These are phyloP conservation scores for Dicranocentrus wangi DNA, from an alignment of 2,888 invertebrate genomes.

Conservation along the genomic window DNA sequence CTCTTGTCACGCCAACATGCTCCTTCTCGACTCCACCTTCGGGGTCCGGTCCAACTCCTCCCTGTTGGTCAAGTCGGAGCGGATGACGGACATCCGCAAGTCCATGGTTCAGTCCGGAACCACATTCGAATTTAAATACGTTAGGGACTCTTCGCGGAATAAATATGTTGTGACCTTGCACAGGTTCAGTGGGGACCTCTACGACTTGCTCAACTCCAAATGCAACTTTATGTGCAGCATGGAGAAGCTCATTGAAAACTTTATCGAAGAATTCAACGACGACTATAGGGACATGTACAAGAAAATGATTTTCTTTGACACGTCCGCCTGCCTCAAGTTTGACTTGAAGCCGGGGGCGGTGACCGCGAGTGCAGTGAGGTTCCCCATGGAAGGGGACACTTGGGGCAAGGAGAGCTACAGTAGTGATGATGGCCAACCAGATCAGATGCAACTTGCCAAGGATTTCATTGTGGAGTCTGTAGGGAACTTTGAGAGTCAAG, in stretches of 20 bases:
- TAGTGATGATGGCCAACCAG: no score
- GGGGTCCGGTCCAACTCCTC: neutral
- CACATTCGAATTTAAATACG: neutral
- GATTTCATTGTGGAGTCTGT: neutral
- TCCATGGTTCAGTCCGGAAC: neutral
- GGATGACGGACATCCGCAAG: neutral
- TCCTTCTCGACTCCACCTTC: neutral
- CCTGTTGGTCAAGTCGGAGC: neutral
- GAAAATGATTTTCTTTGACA: constrained; percentile 13
- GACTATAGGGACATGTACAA: neutral
- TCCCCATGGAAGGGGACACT: no score
- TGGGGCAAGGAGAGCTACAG: no score
- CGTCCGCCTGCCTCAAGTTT: neutral
- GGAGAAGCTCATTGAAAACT: neutral
- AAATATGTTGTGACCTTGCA: neutral
- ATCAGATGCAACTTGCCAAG: neutral
- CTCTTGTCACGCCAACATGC: neutral
- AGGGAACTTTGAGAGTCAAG: neutral
- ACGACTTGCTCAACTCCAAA: no score
- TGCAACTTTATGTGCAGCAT: no score
- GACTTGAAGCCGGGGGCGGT: no score
- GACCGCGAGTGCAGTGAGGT: no score
- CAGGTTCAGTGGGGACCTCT: no score
- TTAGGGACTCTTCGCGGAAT: neutral
- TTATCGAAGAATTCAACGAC: neutral